A percentile compares a stretch with the other conserved stretches of the same genome.
Conservation (phyloP, 2,113 vertebrate species). For the Clarias magur region DNA sequence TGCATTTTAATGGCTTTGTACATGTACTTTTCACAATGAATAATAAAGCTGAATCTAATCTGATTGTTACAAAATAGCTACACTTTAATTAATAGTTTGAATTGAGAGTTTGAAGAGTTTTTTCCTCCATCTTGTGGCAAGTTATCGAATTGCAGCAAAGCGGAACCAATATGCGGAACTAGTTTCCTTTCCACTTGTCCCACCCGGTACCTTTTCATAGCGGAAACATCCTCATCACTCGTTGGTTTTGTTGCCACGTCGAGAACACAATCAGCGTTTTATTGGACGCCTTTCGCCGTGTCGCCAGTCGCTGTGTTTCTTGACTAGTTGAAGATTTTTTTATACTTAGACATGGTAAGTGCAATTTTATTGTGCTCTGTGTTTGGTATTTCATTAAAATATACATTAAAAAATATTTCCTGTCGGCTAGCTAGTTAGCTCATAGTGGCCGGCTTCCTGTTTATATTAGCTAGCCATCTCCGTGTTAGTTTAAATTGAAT, state of each 20-base stretch:
- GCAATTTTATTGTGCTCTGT: background rate
- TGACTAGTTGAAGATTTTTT: background rate
- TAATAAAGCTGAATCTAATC: too few relatives aligned
- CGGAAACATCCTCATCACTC: conserved; percentile 45
- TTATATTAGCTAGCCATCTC: background rate
- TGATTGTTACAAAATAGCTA: background rate
- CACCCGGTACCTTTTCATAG: conserved; percentile 34
- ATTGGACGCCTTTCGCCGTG: background rate
- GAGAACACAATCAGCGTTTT: conserved; percentile 36
- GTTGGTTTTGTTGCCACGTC: conserved; percentile 71
- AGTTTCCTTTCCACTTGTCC: background rate
- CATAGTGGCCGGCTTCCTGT: background rate
- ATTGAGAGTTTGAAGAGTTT: background rate
- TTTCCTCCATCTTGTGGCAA: conserved; percentile 45
- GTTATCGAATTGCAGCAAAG: background rate
- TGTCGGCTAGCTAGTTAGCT: background rate
- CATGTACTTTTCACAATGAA: too few relatives aligned
- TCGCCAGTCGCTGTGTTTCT: background rate
- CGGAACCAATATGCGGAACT: conserved; percentile 54
- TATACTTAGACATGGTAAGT: conserved; percentile 44
- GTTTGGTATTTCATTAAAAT: background rate
- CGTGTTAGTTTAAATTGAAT: background rate
- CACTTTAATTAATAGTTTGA: background rate
- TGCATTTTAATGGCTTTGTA: too few relatives aligned
- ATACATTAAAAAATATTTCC: background rate